Base-by-base conservation (phyloP, 1,140 invertebrate species). In the Drosophila willistoni region DNA sequence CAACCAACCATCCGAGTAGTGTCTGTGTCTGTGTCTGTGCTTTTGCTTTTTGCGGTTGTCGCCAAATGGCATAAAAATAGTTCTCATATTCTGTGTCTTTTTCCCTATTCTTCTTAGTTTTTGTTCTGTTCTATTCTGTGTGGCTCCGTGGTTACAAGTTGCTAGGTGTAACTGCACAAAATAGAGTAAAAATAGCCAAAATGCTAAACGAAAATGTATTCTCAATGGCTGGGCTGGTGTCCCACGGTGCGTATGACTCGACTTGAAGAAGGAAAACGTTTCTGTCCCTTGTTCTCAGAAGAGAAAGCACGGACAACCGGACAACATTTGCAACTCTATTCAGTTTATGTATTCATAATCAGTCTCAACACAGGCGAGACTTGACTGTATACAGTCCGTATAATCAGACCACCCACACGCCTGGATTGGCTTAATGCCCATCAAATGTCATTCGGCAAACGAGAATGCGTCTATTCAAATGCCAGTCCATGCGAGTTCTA, bases 1-100 rank as follows among this genome's bases (percentile, higher is more conserved):
- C 22, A 25, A 25, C 22, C 22, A 3, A 25, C 22, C 2, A 22
- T n/a, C n/a, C n/a, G n/a, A n/a, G n/a, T 34, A 19, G n/a, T n/a
- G n/a, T n/a, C n/a, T n/a, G 17, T 63, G 60, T 63, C 56, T 47
- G 6, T 68, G 42, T 62, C 57, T 44, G 59, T 64, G 66, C 42
- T 61, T 17, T 68, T 64, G 70, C 62, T 78, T 69, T 56, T 57
- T 79, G 77, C 70, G 77, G 69, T 79, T 79, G 75, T 78, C 72
- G 75, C 75, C 64, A 68, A 41, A 72, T 81, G 79, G 81, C 80
- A 72, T 89, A 87, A 83, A 87, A 89, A 87, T 87, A 87, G 83
- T 87, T 87, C 77, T 65, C 47, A 70, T 70, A 66, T 42, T 42
- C 71, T 42, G 44, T 56, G 14, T 68, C 57, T 66, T 59, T 54